These are phyloP conservation scores for Paraplagusia blochii DNA, from an alignment of 2,113 vertebrate species.

Conservation along the genomic window DNA sequence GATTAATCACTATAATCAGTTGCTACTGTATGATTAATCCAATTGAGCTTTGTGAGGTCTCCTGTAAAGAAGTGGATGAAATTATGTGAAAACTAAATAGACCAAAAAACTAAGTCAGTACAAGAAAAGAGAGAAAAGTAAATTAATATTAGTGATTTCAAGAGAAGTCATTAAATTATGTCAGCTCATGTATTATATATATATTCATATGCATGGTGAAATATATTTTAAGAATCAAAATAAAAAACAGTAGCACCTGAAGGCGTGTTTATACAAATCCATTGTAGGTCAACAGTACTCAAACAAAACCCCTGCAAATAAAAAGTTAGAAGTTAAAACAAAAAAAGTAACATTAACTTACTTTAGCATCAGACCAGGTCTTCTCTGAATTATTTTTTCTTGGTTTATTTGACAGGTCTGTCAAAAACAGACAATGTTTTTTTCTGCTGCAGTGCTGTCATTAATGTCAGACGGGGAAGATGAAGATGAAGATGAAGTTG, in stretches of 20 bases:
- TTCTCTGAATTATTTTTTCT: background rate
- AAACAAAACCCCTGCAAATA: constrained; percentile 23
- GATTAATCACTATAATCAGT: no score
- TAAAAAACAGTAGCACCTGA: constrained; percentile 44
- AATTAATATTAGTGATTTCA: constrained; percentile 28
- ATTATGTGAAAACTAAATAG: background rate
- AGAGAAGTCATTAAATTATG: constrained; percentile 56
- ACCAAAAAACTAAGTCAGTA: constrained; percentile 6
- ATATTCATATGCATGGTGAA: constrained; percentile 37
- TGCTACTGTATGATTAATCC: no score
- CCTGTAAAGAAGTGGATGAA: no score
- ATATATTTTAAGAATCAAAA: constrained; percentile 30
- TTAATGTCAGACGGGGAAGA: constrained; percentile 21
- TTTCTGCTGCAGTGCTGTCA: constrained; percentile 17
- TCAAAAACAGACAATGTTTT: no score
- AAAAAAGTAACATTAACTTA: no score
- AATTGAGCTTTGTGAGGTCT: no score
- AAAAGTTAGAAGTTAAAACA: no score
- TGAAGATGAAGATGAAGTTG: constrained; percentile 18
- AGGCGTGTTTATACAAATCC: constrained; percentile 37
- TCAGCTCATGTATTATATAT: constrained; percentile 7
- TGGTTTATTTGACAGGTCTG: background rate
- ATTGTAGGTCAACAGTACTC: constrained; percentile 26
- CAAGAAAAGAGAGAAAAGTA: constrained; percentile 32
- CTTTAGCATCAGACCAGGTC: background rate